Conservation (phyloP, 2,113 vertebrate genomes). For the Shinisaurus crocodilurus region DNA sequence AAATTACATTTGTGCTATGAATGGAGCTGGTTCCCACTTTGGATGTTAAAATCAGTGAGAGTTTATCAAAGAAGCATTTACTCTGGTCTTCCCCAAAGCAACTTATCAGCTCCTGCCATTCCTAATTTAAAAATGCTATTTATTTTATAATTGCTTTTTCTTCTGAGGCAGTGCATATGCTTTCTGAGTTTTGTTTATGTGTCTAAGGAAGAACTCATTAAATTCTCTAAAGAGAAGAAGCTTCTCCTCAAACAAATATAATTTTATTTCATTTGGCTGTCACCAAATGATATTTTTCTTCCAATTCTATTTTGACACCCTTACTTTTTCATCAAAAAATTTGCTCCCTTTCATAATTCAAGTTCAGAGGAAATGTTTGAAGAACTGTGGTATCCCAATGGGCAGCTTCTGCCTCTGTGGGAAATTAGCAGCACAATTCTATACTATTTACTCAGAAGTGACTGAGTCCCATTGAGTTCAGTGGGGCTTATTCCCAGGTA, state of each 20-base stretch:
- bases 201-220: background rate
- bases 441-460: too few species aligned
- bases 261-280: background rate
- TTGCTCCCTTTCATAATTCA: background rate
- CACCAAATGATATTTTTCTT: background rate
- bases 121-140: background rate
- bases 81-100: slow-evolving; percentile 17
- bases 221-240: slow-evolving; percentile 18
- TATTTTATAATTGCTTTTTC: slow-evolving; percentile 8
- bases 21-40: background rate
- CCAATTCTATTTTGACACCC: background rate
- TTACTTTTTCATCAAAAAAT: background rate
- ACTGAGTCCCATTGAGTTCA: too few species aligned
- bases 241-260: slow-evolving; percentile 21
- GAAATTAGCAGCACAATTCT: background rate
- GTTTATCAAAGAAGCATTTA: background rate
- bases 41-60: background rate
- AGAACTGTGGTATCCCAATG: background rate
- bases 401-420: background rate
- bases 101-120: background rate
- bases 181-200: background rate
- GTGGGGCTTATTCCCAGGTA: too few species aligned
- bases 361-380: background rate
- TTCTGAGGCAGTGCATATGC: background rate
- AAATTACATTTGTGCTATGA: background rate